phyloP scores from a whole-genome alignment of 2,888 invertebrate genomes.

The Macroteleia sp. region DNA sequence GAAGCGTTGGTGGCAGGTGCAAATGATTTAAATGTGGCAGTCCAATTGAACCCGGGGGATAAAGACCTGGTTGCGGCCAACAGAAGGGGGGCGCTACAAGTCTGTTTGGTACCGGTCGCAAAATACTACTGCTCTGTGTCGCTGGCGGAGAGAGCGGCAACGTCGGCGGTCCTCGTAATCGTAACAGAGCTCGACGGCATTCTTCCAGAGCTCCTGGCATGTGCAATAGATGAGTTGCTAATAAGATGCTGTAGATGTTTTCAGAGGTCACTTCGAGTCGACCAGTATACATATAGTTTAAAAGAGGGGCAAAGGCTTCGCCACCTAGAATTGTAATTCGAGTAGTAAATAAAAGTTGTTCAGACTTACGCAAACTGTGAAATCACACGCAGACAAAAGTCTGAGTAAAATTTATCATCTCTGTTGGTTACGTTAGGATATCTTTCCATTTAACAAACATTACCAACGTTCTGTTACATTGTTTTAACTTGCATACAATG shows the following conservation, averaged over 20 bases:
- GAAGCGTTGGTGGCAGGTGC: constrained; percentile 73
- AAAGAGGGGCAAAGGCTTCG: constrained; percentile 87
- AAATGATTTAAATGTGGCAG: constrained; percentile 79
- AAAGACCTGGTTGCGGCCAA: constrained; percentile 67
- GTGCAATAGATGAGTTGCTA: constrained; percentile 89
- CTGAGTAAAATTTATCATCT: too few relatives aligned
- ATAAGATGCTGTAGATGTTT: constrained; percentile 89
- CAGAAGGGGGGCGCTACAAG: constrained; percentile 77
- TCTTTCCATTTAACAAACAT: too few relatives aligned
- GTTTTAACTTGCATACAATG: too few relatives aligned
- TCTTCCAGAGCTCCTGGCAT: constrained; percentile 90
- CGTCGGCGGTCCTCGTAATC: constrained; percentile 83
- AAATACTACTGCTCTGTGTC: constrained; percentile 69
- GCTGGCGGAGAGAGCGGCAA: constrained; percentile 79
- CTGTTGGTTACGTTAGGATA: too few relatives aligned
- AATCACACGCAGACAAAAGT: too few relatives aligned
- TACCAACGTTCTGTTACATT: too few relatives aligned
- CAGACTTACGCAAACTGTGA: too few relatives aligned
- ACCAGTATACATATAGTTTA: constrained; percentile 91
- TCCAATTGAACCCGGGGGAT: constrained; percentile 71
- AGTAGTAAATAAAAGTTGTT: too few relatives aligned
- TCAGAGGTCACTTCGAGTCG: constrained; percentile 88
- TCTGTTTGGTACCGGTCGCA: constrained; percentile 81
- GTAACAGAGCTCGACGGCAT: constrained; percentile 87
- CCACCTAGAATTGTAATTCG: constrained; percentile 72